Base-by-base conservation (phyloP, 53 echinoderm and acorn worm species). In the Hippasteria phrygiana region DNA sequence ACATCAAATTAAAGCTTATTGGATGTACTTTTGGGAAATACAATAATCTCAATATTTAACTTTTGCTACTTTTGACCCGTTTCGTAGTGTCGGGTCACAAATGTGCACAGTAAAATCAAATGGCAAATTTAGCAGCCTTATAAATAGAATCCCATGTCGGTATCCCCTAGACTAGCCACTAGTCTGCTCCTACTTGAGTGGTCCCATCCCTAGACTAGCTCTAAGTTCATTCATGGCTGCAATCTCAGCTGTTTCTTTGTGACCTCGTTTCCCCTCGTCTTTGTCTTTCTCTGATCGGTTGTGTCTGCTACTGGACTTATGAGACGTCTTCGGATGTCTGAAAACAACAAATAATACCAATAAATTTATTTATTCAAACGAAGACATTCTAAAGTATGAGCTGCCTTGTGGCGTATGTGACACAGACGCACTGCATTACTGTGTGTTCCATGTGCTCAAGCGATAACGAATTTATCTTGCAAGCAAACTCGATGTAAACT, bases 171-270 rank as follows among this genome's bases (percentile, higher is more conserved):
- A 27, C 22, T 35, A 2, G 13, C 34, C 24, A 4, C 71, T n/a
- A 35, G 50, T 29, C 43, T 20, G 18, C 20, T 28, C 40, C 67
- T 86, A 92, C 39, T 93, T 93, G 55, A 93, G 89, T 51, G 93
- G 93, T 16, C 84, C 80, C 62, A 93, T 75, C 9, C 93, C 92
- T 75, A 93, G 93, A 77, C 84, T 89, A 20, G 93, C 93, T 41
- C 93, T 64, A 28, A 93, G 70, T 17, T 84, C 93, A 73, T 93
- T 93, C 50, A 89, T 89, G 27, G 83, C 93, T 31, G 89, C 78
- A 36, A 93, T 93, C 56, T 93, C 93, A 53, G 35, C 86, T 1
- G 75, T 0, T 36, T 85, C 76, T 39, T 73, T 86, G 77, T 43
- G 38, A 0, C 82, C 81, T 42, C 75, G 74, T 41, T 83, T 88